phyloP scores from a whole-genome alignment of 2,888 invertebrate species.

The Morpho achilles region DNA sequence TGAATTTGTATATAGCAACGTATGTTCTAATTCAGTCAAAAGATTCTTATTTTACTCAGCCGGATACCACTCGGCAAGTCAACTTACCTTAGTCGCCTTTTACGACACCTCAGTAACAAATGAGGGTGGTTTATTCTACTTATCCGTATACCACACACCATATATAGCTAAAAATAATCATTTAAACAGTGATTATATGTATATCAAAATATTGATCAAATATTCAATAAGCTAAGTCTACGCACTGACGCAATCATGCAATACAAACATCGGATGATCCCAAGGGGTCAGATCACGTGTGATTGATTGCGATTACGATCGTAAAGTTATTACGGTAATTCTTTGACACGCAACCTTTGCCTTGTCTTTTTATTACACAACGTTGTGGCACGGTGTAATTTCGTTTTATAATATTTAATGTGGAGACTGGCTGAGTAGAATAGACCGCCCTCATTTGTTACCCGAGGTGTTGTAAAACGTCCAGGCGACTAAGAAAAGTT shows the following conservation, averaged over 20 bases:
- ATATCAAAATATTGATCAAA: conserved; percentile 9
- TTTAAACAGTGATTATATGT: conserved; percentile 1
- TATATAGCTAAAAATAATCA: neutral
- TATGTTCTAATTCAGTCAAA: too few species aligned
- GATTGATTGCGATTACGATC: conserved; percentile 17
- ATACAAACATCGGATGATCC: conserved; percentile 13
- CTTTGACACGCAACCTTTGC: conserved; percentile 15
- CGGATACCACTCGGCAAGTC: too few species aligned
- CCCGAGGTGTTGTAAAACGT: too few species aligned
- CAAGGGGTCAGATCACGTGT: conserved; percentile 16
- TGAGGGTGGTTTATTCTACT: too few species aligned
- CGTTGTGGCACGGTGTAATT: neutral
- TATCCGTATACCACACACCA: too few species aligned
- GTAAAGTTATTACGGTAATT: conserved; percentile 14
- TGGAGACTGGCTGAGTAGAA: neutral
- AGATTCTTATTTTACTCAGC: too few species aligned
- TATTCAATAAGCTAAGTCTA: conserved; percentile 9
- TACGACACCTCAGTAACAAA: too few species aligned
- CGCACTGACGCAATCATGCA: conserved; percentile 15
- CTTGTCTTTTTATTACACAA: conserved; percentile 9
- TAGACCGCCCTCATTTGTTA: too few species aligned
- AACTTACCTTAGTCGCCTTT: too few species aligned
- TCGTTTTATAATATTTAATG: neutral
- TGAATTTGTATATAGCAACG: too few species aligned
- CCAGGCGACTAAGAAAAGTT: too few species aligned